Conservation (phyloP, 2,888 invertebrate species). For the Autographa gamma region DNA sequence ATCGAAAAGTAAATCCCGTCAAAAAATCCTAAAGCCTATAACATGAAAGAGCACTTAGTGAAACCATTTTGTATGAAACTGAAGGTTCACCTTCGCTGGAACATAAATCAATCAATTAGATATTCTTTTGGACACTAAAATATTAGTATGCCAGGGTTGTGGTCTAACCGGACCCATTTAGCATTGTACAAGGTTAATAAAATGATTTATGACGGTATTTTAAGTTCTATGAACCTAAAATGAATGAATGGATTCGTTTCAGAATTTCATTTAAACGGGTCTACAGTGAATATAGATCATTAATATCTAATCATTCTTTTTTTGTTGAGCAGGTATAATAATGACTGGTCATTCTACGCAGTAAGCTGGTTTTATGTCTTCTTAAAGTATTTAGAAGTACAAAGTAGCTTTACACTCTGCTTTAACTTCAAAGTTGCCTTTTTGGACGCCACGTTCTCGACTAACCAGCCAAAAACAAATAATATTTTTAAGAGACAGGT, state of each 20-base stretch:
- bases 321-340: no score
- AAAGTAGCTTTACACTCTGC: no score
- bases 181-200: neutral
- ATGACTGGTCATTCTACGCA: no score
- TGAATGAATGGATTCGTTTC: neutral
- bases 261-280: no score
- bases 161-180: neutral
- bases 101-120: conserved; percentile 54
- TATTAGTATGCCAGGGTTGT: conserved; percentile 29
- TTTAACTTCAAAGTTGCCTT: no score
- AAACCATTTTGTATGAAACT: conserved; percentile 33
- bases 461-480: neutral
- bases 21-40: conserved; percentile 31
- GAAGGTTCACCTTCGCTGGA: conserved; percentile 31
- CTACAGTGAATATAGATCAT: no score
- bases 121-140: conserved; percentile 47
- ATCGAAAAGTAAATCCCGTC: conserved; percentile 22
- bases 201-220: neutral
- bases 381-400: no score
- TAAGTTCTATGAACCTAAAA: neutral
- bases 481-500: neutral
- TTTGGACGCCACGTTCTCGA: neutral
- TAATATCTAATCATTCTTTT: no score
- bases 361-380: no score
- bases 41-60: conserved; percentile 49